Evolutionary conservation across 1,140 invertebrate genomes (phyloP).

Genomic region (Mylabris phalerata): DNA sequence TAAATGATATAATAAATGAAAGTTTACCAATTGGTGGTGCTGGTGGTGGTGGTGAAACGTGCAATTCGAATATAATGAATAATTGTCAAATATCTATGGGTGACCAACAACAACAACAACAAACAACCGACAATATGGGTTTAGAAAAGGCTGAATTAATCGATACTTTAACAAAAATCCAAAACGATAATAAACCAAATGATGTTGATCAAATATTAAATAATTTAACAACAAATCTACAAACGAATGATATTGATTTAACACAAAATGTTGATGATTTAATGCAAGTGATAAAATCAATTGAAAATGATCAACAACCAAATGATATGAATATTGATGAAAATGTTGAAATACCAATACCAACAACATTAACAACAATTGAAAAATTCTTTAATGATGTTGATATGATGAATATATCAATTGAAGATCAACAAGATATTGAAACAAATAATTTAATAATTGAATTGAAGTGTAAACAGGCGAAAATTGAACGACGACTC

Average conservation of each 20-base stretch:
- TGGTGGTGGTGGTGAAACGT: no score
- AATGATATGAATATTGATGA: slow-evolving; percentile 38
- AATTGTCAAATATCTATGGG: slow-evolving; percentile 44
- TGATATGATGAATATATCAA: slow-evolving; percentile 51
- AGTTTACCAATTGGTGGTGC: slow-evolving; percentile 41
- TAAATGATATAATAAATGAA: slow-evolving; percentile 40
- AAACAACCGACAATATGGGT: slow-evolving; percentile 46
- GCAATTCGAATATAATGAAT: no score
- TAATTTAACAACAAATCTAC: slow-evolving; percentile 31
- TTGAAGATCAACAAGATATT: slow-evolving; percentile 45
- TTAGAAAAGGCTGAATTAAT: slow-evolving; percentile 34
- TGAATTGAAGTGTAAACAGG: slow-evolving; percentile 48
- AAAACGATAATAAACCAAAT: slow-evolving; percentile 33
- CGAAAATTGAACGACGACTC: slow-evolving; percentile 56
- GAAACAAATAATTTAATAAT: slow-evolving; percentile 42
- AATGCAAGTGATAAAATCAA: slow-evolving; percentile 59
- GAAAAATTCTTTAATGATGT: slow-evolving; percentile 22
- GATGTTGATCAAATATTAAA: slow-evolving; percentile 53
- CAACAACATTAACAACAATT: not conserved
- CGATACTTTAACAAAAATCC: slow-evolving; percentile 25
- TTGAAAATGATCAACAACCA: slow-evolving; percentile 53
- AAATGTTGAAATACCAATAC: no score
- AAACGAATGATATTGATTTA: slow-evolving; percentile 44
- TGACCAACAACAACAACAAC: slow-evolving; percentile 35
- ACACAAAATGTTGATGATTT: slow-evolving; percentile 54